phyloP scores from a whole-genome alignment of 37 sponge, comb jelly and placozoan genomes.

The Mnemiopsis leidyi region DNA sequence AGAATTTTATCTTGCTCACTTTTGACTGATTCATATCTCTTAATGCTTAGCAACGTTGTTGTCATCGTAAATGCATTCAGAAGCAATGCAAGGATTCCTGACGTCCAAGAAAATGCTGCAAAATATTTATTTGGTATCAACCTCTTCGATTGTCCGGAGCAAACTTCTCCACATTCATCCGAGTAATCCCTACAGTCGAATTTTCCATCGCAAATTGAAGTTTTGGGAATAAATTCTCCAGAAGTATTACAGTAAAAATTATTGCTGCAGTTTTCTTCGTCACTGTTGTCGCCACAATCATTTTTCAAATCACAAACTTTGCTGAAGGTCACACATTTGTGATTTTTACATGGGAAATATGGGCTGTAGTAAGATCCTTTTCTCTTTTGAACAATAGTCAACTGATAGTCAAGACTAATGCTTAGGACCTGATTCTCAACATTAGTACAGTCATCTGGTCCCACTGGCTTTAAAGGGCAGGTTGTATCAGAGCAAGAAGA shows the following conservation, averaged over 20 bases:
- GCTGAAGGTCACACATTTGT: background rate
- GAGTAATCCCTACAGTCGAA: background rate
- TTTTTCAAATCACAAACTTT: background rate
- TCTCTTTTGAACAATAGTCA: background rate
- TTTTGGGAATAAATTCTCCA: background rate
- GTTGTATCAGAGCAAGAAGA: background rate
- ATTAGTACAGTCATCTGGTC: background rate
- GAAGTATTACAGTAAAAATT: background rate
- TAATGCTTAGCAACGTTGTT: background rate
- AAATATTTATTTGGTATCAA: background rate
- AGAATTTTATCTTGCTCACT: background rate
- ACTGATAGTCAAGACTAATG: background rate
- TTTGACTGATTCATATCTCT: background rate
- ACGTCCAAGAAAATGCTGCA: background rate
- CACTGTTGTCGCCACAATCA: background rate
- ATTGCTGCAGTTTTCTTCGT: background rate
- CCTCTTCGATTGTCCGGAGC: background rate
- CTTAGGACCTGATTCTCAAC: background rate
- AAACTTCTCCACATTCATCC: background rate
- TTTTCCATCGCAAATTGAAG: background rate
- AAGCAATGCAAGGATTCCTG: background rate
- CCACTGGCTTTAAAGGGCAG: background rate
- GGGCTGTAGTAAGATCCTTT: background rate
- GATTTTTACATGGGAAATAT: background rate
- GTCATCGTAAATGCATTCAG: background rate